phyloP scores from a whole-genome alignment of 2,888 invertebrate genomes.

The Thecophora atra region DNA sequence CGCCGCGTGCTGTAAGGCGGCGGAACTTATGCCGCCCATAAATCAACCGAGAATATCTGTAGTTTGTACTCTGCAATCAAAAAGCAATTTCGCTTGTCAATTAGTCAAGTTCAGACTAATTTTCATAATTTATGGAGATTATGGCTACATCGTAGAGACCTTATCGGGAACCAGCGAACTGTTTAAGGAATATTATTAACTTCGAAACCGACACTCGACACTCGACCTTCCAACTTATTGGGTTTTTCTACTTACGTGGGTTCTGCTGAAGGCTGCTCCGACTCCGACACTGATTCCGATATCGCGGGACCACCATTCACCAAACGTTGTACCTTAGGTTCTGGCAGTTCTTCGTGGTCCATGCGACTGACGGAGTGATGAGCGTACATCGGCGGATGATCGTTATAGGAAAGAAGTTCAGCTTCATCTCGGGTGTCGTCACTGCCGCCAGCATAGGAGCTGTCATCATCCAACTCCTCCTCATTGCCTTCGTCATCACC shows the following conservation, averaged over 20 bases:
- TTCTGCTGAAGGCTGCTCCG: conserved; percentile 59
- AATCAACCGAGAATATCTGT: conserved; percentile 14
- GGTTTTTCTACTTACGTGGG: conserved; percentile 60
- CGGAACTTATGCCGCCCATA: conserved; percentile 15
- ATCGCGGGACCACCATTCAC: conserved; percentile 53
- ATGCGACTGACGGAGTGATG: conserved; percentile 60
- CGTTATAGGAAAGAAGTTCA: conserved; percentile 59
- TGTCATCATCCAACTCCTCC: conserved; percentile 58
- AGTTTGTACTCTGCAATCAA: conserved; percentile 17
- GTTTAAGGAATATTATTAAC: not conserved
- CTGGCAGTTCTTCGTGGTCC: conserved; percentile 61
- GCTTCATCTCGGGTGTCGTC: conserved; percentile 57
- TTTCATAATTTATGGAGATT: no score
- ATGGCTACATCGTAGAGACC: not conserved
- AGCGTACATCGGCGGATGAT: conserved; percentile 60
- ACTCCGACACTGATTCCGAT: conserved; percentile 42
- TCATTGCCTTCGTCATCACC: conserved; percentile 55
- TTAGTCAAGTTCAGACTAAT: conserved; percentile 52
- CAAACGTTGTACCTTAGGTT: conserved; percentile 61
- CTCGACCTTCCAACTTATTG: no score
- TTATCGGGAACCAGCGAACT: conserved; percentile 4
- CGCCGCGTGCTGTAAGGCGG: conserved; percentile 32
- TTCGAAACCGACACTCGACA: no score
- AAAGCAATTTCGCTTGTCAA: conserved; percentile 50
- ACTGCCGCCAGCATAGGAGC: conserved; percentile 53